Conservation (phyloP, 1,140 invertebrate species). For the Eurosta solidaginis region DNA sequence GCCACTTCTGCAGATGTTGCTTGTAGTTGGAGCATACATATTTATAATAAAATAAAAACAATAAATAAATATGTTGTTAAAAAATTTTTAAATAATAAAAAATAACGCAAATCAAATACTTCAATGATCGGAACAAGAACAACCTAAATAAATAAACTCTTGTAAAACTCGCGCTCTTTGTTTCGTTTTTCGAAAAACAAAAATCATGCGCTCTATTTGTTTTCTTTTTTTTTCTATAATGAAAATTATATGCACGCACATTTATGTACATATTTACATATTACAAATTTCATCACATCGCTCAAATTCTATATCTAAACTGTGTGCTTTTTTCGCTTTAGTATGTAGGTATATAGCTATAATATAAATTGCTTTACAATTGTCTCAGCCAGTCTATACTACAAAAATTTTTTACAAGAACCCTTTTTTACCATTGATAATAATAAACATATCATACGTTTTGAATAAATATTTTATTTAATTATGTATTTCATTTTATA, state of each 20-base stretch:
- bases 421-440: background rate
- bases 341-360: background rate
- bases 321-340: background rate
- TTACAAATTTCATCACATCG: background rate
- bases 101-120: too few species aligned
- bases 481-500: background rate
- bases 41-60: too few species aligned
- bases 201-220: background rate
- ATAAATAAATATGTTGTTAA: too few species aligned
- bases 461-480: background rate
- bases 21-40: too few species aligned
- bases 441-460: background rate
- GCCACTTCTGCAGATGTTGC: too few species aligned
- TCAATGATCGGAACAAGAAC: too few species aligned
- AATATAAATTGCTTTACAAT: slow-evolving; percentile 25
- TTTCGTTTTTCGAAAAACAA: too few species aligned
- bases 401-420: background rate
- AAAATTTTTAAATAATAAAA: too few species aligned
- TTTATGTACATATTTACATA: background rate
- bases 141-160: too few species aligned
- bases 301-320: background rate
- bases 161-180: too few species aligned
- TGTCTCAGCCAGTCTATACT: background rate
- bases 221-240: background rate
- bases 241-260: background rate